Percentiles rank a stretch among this genome's conserved stretches.
Evolutionary conservation across 2,797 vertebrate genomes (phyloP).

Genomic region (Leuciscus waleckii): DNA sequence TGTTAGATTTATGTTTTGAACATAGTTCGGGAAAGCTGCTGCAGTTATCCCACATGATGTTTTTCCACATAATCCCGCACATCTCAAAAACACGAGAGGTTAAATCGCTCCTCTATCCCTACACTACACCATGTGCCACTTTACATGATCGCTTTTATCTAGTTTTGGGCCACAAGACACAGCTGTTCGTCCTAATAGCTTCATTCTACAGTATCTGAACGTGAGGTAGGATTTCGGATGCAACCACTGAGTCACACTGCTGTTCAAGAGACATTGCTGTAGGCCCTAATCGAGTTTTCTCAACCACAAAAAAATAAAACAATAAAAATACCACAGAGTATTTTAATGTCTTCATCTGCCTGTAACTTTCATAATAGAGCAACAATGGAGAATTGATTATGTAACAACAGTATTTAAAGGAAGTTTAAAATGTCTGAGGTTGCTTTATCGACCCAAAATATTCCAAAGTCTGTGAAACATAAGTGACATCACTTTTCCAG

Average conservation of each 20-base stretch:
- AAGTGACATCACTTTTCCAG: neutral
- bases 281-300: neutral
- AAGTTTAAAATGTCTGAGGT: neutral
- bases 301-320: neutral
- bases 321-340: neutral
- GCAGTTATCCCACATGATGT: slow-evolving; percentile 10
- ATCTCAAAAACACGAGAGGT: neutral
- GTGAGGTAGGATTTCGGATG: neutral
- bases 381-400: neutral
- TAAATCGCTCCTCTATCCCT: neutral
- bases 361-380: neutral
- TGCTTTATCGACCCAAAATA: neutral
- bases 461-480: neutral
- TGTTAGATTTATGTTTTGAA: slow-evolving; percentile 25
- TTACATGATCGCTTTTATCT: neutral
- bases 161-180: slow-evolving; percentile 5
- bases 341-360: neutral
- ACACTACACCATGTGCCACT: slow-evolving; percentile 1
- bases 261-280: neutral
- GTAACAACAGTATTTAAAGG: slow-evolving; percentile 13
- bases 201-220: neutral
- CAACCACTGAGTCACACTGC: neutral
- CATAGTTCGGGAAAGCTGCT: neutral
- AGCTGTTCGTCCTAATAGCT: neutral
- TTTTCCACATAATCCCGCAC: slow-evolving; percentile 1